Base-by-base conservation (phyloP, 1,140 invertebrate genomes). In the Penaeus indicus region DNA sequence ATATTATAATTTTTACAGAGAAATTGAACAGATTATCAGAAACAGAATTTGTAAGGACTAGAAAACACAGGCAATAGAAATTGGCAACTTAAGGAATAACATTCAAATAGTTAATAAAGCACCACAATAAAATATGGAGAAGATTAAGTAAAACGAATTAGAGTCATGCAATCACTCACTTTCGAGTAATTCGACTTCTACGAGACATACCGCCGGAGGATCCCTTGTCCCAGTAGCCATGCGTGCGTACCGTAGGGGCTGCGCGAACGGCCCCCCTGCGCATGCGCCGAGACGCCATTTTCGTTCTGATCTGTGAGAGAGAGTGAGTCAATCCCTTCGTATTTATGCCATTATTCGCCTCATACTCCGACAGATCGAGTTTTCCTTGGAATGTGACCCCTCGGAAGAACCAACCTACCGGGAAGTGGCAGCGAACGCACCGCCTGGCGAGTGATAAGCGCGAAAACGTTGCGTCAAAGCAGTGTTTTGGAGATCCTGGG, bases 211-310 rank as follows among this genome's bases (percentile, higher is more conserved):
- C 10, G 47, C 18, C 11, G 18, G 47, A 62, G 19, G 32, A 1
- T 7, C 16, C 22, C 47, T 54, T 22, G 84, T 62, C 27, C 22
- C 10, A 54, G 16, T 84, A 75, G 67, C 83, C 22, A 84, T 84
- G 83, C 22, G 21, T 27, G 2, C 16, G 32, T 75, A 85, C 84
- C 69, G 84, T 85, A 85, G 1, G 21, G 84, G 7, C 54, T 62
- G 60, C 84, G 62, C 63, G 38, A 64, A 77, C 83, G 85, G 60
- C 42, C 82, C 82, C 64, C 47, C 67, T 86, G 85, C 89, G 89
- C 89, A 90, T 90, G 89, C 89, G 89, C 85, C 79, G 62, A 81
- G 89, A 90, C 89, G 89, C 89, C 89, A 90, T 90, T 90, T 90
- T 90, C 88, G 84, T 85, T 89, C 84, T 85, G 84, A 86, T 86